phyloP scores from a whole-genome alignment of 2,113 vertebrate genomes.

The Dicrurus megarhynchus region DNA sequence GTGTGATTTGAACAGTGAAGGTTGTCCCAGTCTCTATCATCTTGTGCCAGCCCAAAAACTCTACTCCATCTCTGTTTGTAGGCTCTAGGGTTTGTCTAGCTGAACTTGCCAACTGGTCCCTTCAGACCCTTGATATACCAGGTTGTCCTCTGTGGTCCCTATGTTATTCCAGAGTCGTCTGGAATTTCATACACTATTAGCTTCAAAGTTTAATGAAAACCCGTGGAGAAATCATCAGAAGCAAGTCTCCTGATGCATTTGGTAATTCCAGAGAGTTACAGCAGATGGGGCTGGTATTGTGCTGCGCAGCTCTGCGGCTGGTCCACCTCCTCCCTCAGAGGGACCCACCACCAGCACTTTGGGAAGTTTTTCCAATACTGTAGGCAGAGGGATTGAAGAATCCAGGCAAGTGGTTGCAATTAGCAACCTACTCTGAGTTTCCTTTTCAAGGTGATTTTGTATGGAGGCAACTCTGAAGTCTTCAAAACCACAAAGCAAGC shows the following conservation, averaged over 20 bases:
- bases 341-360: background rate
- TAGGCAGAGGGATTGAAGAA: background rate
- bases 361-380: background rate
- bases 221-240: background rate
- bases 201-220: background rate
- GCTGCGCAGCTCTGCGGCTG: fast-evolving
- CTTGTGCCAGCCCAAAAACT: background rate
- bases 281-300: constrained; percentile 64
- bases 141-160: background rate
- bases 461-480: background rate
- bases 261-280: constrained; percentile 50
- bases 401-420: background rate
- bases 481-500: background rate
- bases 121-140: background rate
- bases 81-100: background rate
- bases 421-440: background rate
- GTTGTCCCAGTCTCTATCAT: background rate
- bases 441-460: background rate
- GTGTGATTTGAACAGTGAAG: background rate
- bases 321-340: background rate
- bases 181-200: background rate
- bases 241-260: background rate
- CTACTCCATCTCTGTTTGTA: background rate
- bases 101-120: background rate
- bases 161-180: background rate